Base-by-base conservation (phyloP, 2,113 vertebrate species). In the Aspidoscelis tigris region DNA sequence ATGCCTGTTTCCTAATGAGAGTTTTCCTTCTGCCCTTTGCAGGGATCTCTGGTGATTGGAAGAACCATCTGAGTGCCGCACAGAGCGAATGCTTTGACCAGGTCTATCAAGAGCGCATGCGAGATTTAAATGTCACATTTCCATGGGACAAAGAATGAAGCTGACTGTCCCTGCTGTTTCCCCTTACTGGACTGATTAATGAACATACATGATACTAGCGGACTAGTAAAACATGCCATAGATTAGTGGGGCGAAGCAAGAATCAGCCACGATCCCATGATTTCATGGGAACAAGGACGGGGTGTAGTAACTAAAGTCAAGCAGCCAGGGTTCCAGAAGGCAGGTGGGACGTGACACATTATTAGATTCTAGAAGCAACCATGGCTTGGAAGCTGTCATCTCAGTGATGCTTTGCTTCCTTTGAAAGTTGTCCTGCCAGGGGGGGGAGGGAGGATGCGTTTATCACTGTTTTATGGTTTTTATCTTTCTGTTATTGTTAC, bases 11-110 rank as follows among this genome's bases (percentile, higher is more conserved):
- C 55, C 58, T 74, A 85, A 66, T 50, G 21, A 22, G 20, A 16
- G 53, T 50, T 80, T 80, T 79, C 18, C 47, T 79, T 79, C 55
- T 61, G 2, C 41, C 22, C 76, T 76, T 92, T 74, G 6, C 91
- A 97, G 97, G 97, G 7, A 61, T 95, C 55, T 47, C 47, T 64
- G 97, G 96, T 55, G 97, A 98, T 84, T 97, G 96, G 96, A 97
- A 96, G 87, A 97, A 96, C 50, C 92, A 97, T 88, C 95, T 98
- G 81, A 97, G 80, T 4, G 65, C 95, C 47, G 93, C 95, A 20
- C 94, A 96, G 72, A 92, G 95, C 58, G 90, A 90, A 78, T 88
- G 69, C 70, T 97, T 97, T 86, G 92, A 92, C 64, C 92, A 90
- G 0, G 41, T 88, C 53, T 95, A 97, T 83, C 75, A 47, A 55